Base-by-base conservation (phyloP, 2,797 vertebrate genomes). In the Chiloscyllium punctatum region DNA sequence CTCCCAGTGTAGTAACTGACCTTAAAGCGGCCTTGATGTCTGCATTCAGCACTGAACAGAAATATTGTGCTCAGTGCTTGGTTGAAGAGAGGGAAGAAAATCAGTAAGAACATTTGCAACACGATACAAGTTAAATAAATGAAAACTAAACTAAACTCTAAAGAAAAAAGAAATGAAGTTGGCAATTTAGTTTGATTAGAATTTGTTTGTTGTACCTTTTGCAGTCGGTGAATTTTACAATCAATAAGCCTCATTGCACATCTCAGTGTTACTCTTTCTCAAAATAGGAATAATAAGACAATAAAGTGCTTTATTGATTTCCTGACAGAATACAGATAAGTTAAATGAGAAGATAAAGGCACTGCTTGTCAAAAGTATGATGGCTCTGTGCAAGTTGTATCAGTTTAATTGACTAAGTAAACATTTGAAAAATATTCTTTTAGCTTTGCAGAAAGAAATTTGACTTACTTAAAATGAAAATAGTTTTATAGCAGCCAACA, bases 221-320 rank as follows among this genome's bases (percentile, higher is more conserved):
- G 9, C 68, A 51, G 69, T 94, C 92, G 71, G 92, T 42, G 51
- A 25, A 71, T 94, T 94, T 94, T 27, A 33, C 72, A 72, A 72
- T 94, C 92, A 72, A 94, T 94, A 94, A 94, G 51, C 51, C 23
- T 72, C 69, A 72, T 94, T 74, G 68, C 48, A 94, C 72, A 71
- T 72, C 51, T 33, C 1, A 25, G 37, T 51, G 42, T 94, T 51
- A 74, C 68, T 74, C 30, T 94, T 94, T 94, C 51, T 94, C 42
- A 51, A 94, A 94, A 51, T 37, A 18, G 25, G 68, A 72, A 74
- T 48, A 94, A 94, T 42, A n/a, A 74, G 92, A 94, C 27, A 94
- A 42, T 69, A 62, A 74, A 48, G 27, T 94, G 15, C 25, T 33
- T 74, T 74, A 94, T 72, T 94, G 92, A 94, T 94, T 53, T 53